Evolutionary conservation across 2,113 vertebrate species (phyloP).

Genomic region (Etheostoma cragini): DNA sequence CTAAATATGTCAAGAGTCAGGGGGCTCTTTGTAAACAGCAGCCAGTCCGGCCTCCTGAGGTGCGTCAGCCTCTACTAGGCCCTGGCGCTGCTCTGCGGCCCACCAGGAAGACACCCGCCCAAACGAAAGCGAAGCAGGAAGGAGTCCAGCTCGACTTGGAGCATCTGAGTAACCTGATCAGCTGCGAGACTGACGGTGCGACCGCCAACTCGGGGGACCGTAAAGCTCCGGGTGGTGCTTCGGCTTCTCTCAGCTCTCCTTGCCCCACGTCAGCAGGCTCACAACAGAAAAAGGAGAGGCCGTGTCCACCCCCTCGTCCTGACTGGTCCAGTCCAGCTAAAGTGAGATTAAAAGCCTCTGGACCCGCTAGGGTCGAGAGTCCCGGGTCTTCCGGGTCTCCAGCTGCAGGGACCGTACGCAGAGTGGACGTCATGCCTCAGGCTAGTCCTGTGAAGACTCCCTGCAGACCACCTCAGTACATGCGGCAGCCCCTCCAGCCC

Average conservation of each 20-base stretch:
- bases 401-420: slow-evolving; percentile 82
- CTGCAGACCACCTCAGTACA: slow-evolving; percentile 61
- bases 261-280: background rate
- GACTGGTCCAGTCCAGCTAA: slow-evolving; percentile 58
- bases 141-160: slow-evolving; percentile 85
- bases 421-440: slow-evolving; percentile 92
- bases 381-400: slow-evolving; percentile 48
- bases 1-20: slow-evolving; percentile 95
- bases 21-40: slow-evolving; percentile 87
- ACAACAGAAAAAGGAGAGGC: slow-evolving; percentile 37
- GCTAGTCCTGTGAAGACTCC: slow-evolving; percentile 51
- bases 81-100: slow-evolving; percentile 75
- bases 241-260: slow-evolving; percentile 6
- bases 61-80: slow-evolving; percentile 75
- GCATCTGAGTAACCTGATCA: slow-evolving; percentile 92
- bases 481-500: slow-evolving; percentile 63
- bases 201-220: background rate
- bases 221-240: background rate
- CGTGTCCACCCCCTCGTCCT: slow-evolving; percentile 28
- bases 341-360: slow-evolving; percentile 60
- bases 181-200: slow-evolving; percentile 79
- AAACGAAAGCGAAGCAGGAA: slow-evolving; percentile 43
- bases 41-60: slow-evolving; percentile 76
- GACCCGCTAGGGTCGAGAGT: slow-evolving; percentile 12
- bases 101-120: slow-evolving; percentile 65